Percentiles rank a stretch among this genome's conserved stretches.
Conservation (phyloP, 2,797 vertebrate genomes). For the Malacoraja senta region DNA sequence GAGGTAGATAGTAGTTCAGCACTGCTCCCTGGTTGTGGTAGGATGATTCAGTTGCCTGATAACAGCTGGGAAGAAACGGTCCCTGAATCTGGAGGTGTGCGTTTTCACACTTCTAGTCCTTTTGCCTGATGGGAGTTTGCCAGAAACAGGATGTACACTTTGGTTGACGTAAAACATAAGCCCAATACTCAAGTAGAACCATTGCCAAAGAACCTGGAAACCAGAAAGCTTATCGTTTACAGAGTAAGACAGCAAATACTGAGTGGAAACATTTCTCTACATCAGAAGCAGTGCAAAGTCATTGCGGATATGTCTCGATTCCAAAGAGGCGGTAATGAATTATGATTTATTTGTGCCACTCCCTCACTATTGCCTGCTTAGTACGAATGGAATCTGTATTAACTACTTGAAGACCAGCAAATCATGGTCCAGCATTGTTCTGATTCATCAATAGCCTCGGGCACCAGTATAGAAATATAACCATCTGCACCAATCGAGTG, state of each 20-base stretch:
- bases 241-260: not conserved
- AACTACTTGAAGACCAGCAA: not conserved
- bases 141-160: too few species aligned
- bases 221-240: not conserved
- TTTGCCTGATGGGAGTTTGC: too few species aligned
- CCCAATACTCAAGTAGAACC: not conserved
- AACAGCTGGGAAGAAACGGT: too few species aligned
- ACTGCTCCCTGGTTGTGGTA: too few species aligned
- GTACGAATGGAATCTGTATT: not conserved
- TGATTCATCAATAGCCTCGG: not conserved
- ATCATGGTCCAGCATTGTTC: not conserved
- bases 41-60: too few species aligned
- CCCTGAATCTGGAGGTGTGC: too few species aligned
- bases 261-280: not conserved
- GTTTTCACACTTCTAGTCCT: too few species aligned
- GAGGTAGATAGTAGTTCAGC: too few species aligned
- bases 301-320: not conserved
- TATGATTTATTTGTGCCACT: not conserved
- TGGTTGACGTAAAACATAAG: too few species aligned
- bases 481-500: too few species aligned
- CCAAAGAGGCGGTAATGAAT: not conserved
- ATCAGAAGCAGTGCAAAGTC: not conserved
- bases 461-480: not conserved
- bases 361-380: not conserved
- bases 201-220: not conserved